Percentiles rank a stretch among this genome's conserved stretches.
Evolutionary conservation across 2,888 invertebrate species (phyloP).

Genomic region (Eilema griseolum): DNA sequence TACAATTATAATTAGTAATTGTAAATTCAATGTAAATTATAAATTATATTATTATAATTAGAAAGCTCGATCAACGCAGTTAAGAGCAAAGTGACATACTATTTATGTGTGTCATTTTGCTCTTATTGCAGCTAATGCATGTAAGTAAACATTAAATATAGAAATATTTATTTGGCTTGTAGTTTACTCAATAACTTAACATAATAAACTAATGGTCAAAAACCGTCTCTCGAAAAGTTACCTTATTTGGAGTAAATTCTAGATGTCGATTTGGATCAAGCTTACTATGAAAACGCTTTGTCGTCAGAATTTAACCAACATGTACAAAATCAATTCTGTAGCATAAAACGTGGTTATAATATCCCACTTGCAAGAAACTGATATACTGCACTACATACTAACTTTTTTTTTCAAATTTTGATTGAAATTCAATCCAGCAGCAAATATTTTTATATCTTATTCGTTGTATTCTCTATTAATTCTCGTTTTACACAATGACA

Average conservation of each 20-base stretch:
- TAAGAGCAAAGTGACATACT: no score
- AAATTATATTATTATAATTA: no score
- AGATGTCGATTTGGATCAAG: not conserved
- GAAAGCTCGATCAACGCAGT: no score
- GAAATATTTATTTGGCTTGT: no score
- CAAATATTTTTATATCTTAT: conserved; percentile 40
- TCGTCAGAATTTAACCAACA: not conserved
- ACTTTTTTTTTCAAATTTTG: no score
- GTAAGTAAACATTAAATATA: no score
- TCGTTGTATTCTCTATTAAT: conserved; percentile 45
- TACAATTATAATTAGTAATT: no score
- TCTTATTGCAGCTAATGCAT: not conserved
- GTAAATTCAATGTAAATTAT: no score
- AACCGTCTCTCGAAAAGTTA: not conserved
- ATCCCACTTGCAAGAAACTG: not conserved
- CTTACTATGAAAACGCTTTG: not conserved
- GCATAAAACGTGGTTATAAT: not conserved
- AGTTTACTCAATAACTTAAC: not conserved
- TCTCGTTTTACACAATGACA: conserved; percentile 55
- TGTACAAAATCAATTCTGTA: not conserved
- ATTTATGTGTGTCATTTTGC: not conserved
- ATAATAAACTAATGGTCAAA: not conserved
- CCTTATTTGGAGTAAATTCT: not conserved
- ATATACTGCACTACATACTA: no score
- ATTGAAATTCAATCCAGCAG: no score